Conservation (phyloP, 2,797 vertebrate genomes). For the Coendou prehensilis region DNA sequence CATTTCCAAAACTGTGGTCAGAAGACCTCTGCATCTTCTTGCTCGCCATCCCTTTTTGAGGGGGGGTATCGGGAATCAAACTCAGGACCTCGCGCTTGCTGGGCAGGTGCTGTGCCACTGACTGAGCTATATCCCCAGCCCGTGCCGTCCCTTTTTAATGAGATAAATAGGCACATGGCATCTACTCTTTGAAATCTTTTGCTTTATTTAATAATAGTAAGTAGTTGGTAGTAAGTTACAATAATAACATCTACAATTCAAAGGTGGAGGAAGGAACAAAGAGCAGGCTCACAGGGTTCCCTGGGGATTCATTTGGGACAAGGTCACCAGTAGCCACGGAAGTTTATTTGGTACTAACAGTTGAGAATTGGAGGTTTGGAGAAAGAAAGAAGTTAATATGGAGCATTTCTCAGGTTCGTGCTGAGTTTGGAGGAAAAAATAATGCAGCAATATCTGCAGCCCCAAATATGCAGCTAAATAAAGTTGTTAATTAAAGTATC, state of each 20-base stretch:
- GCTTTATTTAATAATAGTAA: background rate
- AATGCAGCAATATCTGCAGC: constrained; percentile 29
- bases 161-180: background rate
- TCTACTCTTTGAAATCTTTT: background rate
- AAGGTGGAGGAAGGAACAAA: constrained; percentile 59
- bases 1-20: background rate
- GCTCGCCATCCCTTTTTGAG: background rate
- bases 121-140: too few species aligned
- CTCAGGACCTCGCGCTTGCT: too few species aligned
- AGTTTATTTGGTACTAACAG: background rate
- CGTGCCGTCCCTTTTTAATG: background rate
- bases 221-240: background rate
- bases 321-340: background rate
- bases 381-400: background rate
- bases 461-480: constrained; percentile 72
- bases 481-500: constrained; percentile 76
- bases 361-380: constrained; percentile 30
- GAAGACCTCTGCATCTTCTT: background rate
- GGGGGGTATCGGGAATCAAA: too few species aligned
- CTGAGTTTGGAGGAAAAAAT: constrained; percentile 56
- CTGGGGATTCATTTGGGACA: background rate
- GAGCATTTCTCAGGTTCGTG: constrained; percentile 17
- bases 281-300: constrained; percentile 19
- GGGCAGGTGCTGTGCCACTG: too few species aligned
- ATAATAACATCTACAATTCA: constrained; percentile 62